Percentiles rank a stretch among this genome's conserved stretches.
These are phyloP conservation scores for Ruditapes philippinarum DNA, from an alignment of 1,140 invertebrate species.

Conservation along the genomic window DNA sequence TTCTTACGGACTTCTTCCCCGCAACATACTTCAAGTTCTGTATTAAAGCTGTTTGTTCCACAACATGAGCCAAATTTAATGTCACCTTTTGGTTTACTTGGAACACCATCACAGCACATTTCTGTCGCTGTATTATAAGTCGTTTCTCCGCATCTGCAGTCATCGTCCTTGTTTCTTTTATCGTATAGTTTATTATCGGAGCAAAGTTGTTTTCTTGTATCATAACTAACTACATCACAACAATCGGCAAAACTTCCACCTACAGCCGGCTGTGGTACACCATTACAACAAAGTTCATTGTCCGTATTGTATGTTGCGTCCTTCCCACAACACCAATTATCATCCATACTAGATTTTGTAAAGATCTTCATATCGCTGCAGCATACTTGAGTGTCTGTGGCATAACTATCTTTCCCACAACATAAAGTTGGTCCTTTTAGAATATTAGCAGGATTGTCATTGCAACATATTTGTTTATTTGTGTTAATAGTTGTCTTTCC, in stretches of 20 bases:
- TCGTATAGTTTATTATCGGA: slow-evolving; percentile 33
- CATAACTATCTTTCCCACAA: slow-evolving; percentile 54
- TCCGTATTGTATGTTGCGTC: slow-evolving; percentile 48
- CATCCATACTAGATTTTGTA: slow-evolving; percentile 44
- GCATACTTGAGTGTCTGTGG: slow-evolving; percentile 35
- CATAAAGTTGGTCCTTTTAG: slow-evolving; percentile 35
- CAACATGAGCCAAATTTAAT: slow-evolving; percentile 55
- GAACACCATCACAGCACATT: slow-evolving; percentile 63
- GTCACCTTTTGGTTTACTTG: slow-evolving; percentile 50
- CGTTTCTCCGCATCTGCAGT: slow-evolving; percentile 63
- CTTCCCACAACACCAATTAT: slow-evolving; percentile 63
- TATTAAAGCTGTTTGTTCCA: slow-evolving; percentile 53
- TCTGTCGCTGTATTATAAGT: slow-evolving; percentile 50
- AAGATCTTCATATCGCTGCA: slow-evolving; percentile 48
- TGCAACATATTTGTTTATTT: slow-evolving; percentile 50
- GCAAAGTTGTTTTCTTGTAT: slow-evolving; percentile 51
- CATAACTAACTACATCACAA: slow-evolving; percentile 55
- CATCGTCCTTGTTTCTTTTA: slow-evolving; percentile 50
- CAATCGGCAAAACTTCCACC: slow-evolving; percentile 32
- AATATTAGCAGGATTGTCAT: slow-evolving; percentile 13
- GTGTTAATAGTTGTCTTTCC: slow-evolving; percentile 55
- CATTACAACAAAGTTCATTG: slow-evolving; percentile 58
- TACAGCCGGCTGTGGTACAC: slow-evolving; percentile 31
- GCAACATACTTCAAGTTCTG: slow-evolving; percentile 54
- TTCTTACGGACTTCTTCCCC: slow-evolving; percentile 35